Evolutionary conservation across 2,113 vertebrate species (phyloP).

Genomic region (Lepus timidus): DNA sequence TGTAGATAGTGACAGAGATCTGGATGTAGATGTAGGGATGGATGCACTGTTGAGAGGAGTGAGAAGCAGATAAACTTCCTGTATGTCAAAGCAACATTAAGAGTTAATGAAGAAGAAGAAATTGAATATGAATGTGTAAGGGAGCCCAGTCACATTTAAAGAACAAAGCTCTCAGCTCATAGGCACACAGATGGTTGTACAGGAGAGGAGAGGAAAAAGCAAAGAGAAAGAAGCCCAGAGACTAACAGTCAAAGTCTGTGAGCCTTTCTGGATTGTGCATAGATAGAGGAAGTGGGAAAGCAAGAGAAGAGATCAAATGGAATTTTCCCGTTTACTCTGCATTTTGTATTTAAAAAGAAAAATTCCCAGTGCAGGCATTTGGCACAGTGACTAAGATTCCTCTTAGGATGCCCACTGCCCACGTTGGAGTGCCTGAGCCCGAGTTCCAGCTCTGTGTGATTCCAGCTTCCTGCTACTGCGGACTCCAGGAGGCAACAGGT

Average conservation of each 20-base stretch:
- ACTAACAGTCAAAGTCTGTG: background rate
- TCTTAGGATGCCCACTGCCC: too few species aligned
- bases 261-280: background rate
- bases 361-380: too few species aligned
- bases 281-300: background rate
- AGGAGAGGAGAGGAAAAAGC: background rate
- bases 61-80: background rate
- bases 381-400: too few species aligned
- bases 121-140: background rate
- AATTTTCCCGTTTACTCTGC: background rate
- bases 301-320: background rate
- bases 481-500: too few species aligned
- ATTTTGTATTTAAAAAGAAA: background rate
- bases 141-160: background rate
- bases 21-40: background rate
- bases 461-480: too few species aligned
- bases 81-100: background rate
- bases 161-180: background rate
- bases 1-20: too few species aligned
- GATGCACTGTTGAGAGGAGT: background rate
- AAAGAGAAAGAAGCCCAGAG: background rate
- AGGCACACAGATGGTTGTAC: background rate
- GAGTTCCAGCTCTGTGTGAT: too few species aligned
- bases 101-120: conserved; percentile 4
- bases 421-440: too few species aligned